Percentiles rank a stretch among this genome's conserved stretches.
These are phyloP conservation scores for Turritopsis dohrnii DNA, from an alignment of 30 jellyfish, hydroid and myxozoan genomes.

Conservation along the genomic window DNA sequence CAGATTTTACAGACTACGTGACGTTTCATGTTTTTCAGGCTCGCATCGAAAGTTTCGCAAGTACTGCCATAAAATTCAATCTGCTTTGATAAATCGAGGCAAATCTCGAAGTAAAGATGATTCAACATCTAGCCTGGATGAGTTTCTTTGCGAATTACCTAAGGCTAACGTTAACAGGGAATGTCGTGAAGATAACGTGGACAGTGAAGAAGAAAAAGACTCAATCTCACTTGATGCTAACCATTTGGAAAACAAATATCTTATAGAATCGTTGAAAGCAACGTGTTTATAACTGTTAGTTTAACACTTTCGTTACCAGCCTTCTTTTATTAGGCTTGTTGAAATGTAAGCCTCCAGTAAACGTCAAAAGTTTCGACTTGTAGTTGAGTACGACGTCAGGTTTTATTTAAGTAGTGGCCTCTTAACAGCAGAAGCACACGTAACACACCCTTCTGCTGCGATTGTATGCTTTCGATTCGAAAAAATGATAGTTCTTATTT, in stretches of 20 bases:
- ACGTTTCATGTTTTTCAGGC: too few relatives aligned
- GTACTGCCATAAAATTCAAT: not conserved
- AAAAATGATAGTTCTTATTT: not conserved
- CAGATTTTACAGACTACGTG: too few relatives aligned
- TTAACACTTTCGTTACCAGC: too few relatives aligned
- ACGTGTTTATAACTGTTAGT: not conserved
- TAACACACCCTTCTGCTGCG: too few relatives aligned
- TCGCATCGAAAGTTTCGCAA: constrained; percentile 7
- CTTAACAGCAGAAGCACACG: too few relatives aligned
- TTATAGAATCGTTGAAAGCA: not conserved
- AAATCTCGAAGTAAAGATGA: constrained; percentile 5
- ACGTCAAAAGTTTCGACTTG: not conserved
- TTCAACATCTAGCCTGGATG: not conserved
- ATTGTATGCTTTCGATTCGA: not conserved
- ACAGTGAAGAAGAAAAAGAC: constrained; percentile 1
- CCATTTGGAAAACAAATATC: not conserved
- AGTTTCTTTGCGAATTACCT: not conserved
- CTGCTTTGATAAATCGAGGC: not conserved
- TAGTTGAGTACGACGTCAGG: too few relatives aligned
- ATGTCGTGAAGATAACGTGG: not conserved
- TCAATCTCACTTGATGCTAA: not conserved
- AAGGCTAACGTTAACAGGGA: not conserved
- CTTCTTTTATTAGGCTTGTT: too few relatives aligned
- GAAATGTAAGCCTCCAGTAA: too few relatives aligned
- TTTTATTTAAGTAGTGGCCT: not conserved